These are phyloP conservation scores for Aphrocallistes beatrix DNA, from an alignment of 37 sponge, comb jelly and placozoan genomes.

Conservation along the genomic window DNA sequence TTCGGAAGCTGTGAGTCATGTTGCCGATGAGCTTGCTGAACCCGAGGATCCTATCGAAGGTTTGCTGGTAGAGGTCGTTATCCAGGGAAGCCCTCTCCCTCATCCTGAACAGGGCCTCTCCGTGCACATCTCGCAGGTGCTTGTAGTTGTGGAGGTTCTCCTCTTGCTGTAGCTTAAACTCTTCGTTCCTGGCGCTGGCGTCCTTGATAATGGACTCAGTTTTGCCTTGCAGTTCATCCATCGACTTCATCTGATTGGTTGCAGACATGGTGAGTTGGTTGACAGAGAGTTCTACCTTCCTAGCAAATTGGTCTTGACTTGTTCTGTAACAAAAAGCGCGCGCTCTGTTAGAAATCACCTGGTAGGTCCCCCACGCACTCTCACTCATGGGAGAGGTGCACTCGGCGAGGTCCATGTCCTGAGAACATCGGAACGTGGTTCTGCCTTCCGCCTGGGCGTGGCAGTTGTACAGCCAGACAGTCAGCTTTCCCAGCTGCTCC, in stretches of 20 bases:
- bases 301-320: constrained; percentile 52
- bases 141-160: constrained; percentile 22
- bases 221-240: neutral
- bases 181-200: neutral
- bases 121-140: constrained; percentile 11
- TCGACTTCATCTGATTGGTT: constrained; percentile 28
- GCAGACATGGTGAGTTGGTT: constrained; percentile 46
- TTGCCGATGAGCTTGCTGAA: neutral
- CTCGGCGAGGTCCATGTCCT: constrained; percentile 59
- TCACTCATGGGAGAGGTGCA: constrained; percentile 68
- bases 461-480: constrained; percentile 62
- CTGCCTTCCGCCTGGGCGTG: constrained; percentile 50
- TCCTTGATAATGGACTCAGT: neutral
- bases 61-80: neutral
- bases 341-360: constrained; percentile 72
- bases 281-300: constrained; percentile 52
- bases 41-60: neutral
- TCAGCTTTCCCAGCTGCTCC: constrained; percentile 64
- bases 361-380: constrained; percentile 65
- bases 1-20: neutral
- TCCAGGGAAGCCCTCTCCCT: neutral
- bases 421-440: constrained; percentile 42
- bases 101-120: neutral
- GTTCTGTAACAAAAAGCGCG: constrained; percentile 64
- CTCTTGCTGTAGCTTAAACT: constrained; percentile 22